Evolutionary conservation across 1,140 invertebrate species (phyloP).

Genomic region (Drosophila trapezifrons): DNA sequence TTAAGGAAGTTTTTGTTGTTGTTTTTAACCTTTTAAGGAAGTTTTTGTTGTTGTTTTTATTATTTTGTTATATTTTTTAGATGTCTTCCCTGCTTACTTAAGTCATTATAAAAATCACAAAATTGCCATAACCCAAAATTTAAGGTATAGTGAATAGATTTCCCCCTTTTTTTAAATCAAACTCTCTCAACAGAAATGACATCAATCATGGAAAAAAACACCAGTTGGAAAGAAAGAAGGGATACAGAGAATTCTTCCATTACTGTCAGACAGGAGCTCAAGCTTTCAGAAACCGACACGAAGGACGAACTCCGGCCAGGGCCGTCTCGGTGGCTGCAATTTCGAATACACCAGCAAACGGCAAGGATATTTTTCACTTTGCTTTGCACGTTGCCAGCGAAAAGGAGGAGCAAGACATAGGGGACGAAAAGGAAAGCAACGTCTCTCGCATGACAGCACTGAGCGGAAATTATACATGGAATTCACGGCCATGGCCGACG

Average conservation of each 20-base stretch:
- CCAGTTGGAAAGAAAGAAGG: conserved; percentile 2
- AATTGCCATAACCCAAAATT: background rate
- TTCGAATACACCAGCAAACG: conserved; percentile 67
- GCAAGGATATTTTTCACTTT: conserved; percentile 77
- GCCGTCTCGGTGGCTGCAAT: conserved; percentile 46
- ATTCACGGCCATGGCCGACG: conserved; percentile 75
- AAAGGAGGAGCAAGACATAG: conserved; percentile 18
- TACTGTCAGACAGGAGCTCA: conserved; percentile 14
- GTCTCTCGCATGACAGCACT: conserved; percentile 47
- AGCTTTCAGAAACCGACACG: conserved; percentile 12
- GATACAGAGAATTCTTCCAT: conserved; percentile 15
- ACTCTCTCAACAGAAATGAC: background rate
- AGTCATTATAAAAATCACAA: too few species aligned
- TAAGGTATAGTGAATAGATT: background rate
- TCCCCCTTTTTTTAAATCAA: background rate
- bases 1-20: too few species aligned
- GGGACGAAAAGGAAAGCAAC: conserved; percentile 15
- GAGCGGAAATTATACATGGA: conserved; percentile 71
- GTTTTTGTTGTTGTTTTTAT: too few species aligned
- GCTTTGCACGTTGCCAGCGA: conserved; percentile 26
- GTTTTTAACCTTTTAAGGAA: too few species aligned
- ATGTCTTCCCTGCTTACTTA: too few species aligned
- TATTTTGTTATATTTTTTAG: too few species aligned
- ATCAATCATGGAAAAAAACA: conserved; percentile 15
- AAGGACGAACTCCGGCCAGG: conserved; percentile 14